These are phyloP conservation scores for Baccha elongata DNA, from an alignment of 2,888 invertebrate species.

Conservation along the genomic window DNA sequence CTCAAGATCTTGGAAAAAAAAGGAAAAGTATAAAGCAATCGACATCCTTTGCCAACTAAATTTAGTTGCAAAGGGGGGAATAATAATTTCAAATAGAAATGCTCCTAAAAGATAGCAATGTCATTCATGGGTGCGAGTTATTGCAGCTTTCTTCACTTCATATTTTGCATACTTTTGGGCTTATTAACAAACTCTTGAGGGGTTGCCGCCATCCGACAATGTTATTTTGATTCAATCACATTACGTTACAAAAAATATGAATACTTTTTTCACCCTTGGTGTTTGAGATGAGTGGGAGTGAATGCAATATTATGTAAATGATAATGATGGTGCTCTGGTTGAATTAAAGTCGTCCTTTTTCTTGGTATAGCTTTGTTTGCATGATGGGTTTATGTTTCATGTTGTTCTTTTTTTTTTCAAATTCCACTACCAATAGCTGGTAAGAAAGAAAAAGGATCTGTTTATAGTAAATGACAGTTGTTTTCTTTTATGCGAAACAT, in stretches of 20 bases:
- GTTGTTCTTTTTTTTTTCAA: constrained; percentile 11
- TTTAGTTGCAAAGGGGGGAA: constrained; percentile 2
- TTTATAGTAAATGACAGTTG: constrained; percentile 61
- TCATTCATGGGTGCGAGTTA: constrained; percentile 48
- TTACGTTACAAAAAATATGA: constrained; percentile 19
- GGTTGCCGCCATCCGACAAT: constrained; percentile 70
- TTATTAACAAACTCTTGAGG: constrained; percentile 63
- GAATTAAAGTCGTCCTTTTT: constrained; percentile 38
- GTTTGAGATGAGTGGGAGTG: constrained; percentile 39
- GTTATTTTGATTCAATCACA: constrained; percentile 75
- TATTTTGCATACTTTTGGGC: constrained; percentile 71
- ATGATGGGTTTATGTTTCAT: constrained; percentile 19
- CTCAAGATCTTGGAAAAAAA: not conserved
- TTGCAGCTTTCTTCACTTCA: constrained; percentile 61
- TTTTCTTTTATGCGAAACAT: constrained; percentile 66
- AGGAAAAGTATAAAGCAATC: constrained; percentile 2
- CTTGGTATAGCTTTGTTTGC: constrained; percentile 5
- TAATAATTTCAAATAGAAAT: constrained; percentile 1
- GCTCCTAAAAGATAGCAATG: constrained; percentile 27
- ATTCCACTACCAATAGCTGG: constrained; percentile 12
- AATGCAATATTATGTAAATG: constrained; percentile 73
- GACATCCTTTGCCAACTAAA: constrained; percentile 20
- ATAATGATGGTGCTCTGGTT: constrained; percentile 62
- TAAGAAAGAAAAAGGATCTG: constrained; percentile 34
- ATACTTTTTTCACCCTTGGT: constrained; percentile 28